Conservation (phyloP, 2,888 invertebrate species). For the Drosophila koepferae region DNA sequence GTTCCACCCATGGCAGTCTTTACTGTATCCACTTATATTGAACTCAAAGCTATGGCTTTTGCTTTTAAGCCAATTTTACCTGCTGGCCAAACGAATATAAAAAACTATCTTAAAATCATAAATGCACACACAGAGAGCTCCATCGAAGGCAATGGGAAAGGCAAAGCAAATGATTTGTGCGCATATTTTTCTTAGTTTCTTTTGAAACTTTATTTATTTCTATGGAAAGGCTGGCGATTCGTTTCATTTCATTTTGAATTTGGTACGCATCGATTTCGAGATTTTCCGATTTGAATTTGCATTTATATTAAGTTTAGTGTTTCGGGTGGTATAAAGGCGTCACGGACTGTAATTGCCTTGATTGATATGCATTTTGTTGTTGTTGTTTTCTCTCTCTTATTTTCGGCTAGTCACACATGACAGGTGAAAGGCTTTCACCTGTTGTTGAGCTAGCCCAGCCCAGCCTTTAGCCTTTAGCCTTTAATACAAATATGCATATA, state of each 20-base stretch:
- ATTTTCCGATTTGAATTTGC: slow-evolving; percentile 65
- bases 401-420: slow-evolving; percentile 7
- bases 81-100: slow-evolving; percentile 11
- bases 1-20: not conserved
- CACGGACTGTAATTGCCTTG: slow-evolving; percentile 55
- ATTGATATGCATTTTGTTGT: slow-evolving; percentile 61
- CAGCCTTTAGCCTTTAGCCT: not conserved
- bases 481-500: slow-evolving; percentile 10
- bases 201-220: slow-evolving; percentile 71
- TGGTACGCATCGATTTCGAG: slow-evolving; percentile 68
- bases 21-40: slow-evolving; percentile 35
- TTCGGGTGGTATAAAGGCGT: slow-evolving; percentile 36
- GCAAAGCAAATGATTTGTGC: slow-evolving; percentile 70
- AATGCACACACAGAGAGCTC: slow-evolving; percentile 34
- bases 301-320: slow-evolving; percentile 73
- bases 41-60: slow-evolving; percentile 17
- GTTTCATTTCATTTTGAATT: slow-evolving; percentile 78
- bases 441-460: slow-evolving; percentile 3
- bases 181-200: slow-evolving; percentile 69
- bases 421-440: slow-evolving; percentile 38
- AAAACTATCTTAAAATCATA: slow-evolving; percentile 52
- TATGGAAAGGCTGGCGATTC: slow-evolving; percentile 65
- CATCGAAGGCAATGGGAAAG: slow-evolving; percentile 18
- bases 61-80: slow-evolving; percentile 36
- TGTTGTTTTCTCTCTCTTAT: not conserved